phyloP scores from a whole-genome alignment of 2,888 invertebrate genomes.

The Ceratothoa steindachneri region DNA sequence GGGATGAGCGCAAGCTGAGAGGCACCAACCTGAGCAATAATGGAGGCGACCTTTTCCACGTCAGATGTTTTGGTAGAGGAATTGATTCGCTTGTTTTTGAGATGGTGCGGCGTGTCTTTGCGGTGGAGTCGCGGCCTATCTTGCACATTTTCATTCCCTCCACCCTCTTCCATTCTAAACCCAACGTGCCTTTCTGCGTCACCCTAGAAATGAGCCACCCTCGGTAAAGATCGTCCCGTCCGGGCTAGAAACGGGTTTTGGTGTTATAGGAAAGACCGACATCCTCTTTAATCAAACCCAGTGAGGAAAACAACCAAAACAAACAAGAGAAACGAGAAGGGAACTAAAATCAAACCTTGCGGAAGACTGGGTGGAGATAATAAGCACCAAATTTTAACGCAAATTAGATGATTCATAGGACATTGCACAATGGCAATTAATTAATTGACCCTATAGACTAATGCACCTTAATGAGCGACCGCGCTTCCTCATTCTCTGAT shows the following conservation, averaged over 20 bases:
- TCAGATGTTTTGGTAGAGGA: constrained; percentile 57
- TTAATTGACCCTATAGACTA: too few species aligned
- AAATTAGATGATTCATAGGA: too few species aligned
- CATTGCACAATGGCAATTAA: too few species aligned
- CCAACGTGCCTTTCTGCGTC: constrained; percentile 63
- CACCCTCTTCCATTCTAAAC: constrained; percentile 57
- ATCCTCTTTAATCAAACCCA: neutral
- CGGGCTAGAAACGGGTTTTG: neutral
- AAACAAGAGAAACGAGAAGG: neutral
- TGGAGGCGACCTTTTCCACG: constrained; percentile 68
- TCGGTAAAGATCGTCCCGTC: neutral
- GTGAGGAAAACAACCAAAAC: neutral
- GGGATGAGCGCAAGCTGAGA: neutral
- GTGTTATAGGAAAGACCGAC: neutral
- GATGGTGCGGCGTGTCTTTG: constrained; percentile 97
- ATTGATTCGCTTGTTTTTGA: constrained; percentile 93
- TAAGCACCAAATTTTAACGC: too few species aligned
- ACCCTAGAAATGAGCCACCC: constrained; percentile 50
- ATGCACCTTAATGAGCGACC: too few species aligned
- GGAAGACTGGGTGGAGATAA: too few species aligned
- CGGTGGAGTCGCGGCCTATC: constrained; percentile 68
- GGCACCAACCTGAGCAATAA: constrained; percentile 62
- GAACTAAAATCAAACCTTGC: too few species aligned
- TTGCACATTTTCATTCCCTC: constrained; percentile 52
- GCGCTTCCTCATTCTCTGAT: too few species aligned